Base-by-base conservation (phyloP, 2,888 invertebrate genomes). In the Barypeithes pellucidus region DNA sequence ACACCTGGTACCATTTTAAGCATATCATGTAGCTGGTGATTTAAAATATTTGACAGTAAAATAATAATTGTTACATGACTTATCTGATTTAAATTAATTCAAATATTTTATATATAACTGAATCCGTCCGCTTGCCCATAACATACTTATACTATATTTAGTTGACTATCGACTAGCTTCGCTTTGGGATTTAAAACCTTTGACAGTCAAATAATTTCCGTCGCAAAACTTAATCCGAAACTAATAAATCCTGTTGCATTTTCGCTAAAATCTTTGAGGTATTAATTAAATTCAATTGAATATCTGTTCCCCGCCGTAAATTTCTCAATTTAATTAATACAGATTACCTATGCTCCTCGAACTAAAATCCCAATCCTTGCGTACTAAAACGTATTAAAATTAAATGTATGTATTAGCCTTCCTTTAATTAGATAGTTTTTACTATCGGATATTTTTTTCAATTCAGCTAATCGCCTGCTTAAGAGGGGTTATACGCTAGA, bases 191-290 rank as follows among this genome's bases (percentile, higher is more conserved):
- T 18, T 9, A 47, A 47, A 47, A 47, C 18, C 47, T 47, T 47
- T 16, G 45, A 22, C 1, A 50, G 3, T 50, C 22, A 22, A 62
- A 45, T 47, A 29, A 62, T 62, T 62, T 62, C 62, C 62, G 43
- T 41, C 11, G 62, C 20, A 59, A 59, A 29, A 36, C 22, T 65
- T 65, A 50, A 65, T 65, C 36, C 50, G 1, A 65, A 50, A 52
- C 65, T 52, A 65, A 65, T 65, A 65, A 65, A 65, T 65, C 52
- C 65, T 65, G 65, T 52, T 65, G 50, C 63, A 65, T 65, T 65
- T 41, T 39, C 41, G 29, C 36, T 33, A 52, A 22, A 65, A 50
- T 65, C 20, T 16, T 36, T 39, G 50, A 65, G 65, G 39, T 65
- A 65, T 65, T 65, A 65, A 65, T 65, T 65, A 65, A 65, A 65